Evolutionary conservation across 1,140 invertebrate species (phyloP).

Genomic region (Papilio machaon): DNA sequence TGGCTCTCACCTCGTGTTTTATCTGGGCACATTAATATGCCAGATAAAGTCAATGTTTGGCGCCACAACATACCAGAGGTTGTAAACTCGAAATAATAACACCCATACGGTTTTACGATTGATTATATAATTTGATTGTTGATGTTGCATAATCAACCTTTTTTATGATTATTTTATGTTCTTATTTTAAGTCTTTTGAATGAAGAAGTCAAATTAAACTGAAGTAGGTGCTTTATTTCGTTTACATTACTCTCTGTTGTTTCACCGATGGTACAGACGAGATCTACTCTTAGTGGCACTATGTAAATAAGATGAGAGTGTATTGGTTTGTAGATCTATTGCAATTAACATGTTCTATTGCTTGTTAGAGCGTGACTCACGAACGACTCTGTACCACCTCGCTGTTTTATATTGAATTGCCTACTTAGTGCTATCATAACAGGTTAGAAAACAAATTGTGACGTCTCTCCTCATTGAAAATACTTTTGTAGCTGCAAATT

Average conservation of each 20-base stretch:
- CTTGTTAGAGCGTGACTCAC: constrained; percentile 62
- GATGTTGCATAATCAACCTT: constrained; percentile 35
- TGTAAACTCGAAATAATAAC: constrained; percentile 49
- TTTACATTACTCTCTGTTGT: not conserved
- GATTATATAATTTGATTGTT: constrained; percentile 7
- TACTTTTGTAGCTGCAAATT: too few species aligned
- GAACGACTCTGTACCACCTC: constrained; percentile 56
- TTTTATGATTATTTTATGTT: constrained; percentile 29
- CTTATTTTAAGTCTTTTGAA: not conserved
- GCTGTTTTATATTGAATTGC: constrained; percentile 16
- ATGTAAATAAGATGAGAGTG: constrained; percentile 38
- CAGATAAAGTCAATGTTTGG: constrained; percentile 57
- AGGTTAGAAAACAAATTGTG: not conserved
- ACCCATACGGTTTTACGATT: constrained; percentile 22
- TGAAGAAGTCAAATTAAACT: not conserved
- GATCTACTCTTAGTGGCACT: constrained; percentile 26
- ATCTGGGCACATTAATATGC: constrained; percentile 66
- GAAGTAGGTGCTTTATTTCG: not conserved
- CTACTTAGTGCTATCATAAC: not conserved
- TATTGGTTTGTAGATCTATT: constrained; percentile 45
- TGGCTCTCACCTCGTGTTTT: constrained; percentile 57
- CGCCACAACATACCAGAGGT: constrained; percentile 47
- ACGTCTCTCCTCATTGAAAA: not conserved
- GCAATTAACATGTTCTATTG: constrained; percentile 58
- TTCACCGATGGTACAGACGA: constrained; percentile 19